These are phyloP conservation scores for Augochlorella aurata DNA, from an alignment of 2,888 invertebrate genomes.

Conservation along the genomic window DNA sequence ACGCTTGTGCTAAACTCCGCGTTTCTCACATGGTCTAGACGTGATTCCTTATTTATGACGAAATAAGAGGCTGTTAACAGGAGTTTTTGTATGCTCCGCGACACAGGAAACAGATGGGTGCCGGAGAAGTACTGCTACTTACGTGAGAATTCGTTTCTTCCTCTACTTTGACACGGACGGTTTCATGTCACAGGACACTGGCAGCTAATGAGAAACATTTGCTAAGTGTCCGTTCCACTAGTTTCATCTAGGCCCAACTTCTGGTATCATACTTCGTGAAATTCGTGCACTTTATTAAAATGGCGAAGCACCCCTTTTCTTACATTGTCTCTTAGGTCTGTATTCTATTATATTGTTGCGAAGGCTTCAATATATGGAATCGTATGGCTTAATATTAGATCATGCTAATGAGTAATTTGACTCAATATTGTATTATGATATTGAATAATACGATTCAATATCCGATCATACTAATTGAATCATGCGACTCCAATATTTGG, in stretches of 20 bases:
- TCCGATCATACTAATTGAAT: too few relatives aligned
- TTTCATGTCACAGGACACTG: not conserved
- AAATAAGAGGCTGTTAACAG: slow-evolving; percentile 14
- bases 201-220: slow-evolving; percentile 13
- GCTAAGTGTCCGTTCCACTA: not conserved
- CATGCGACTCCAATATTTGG: too few relatives aligned
- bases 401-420: too few relatives aligned
- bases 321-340: not conserved
- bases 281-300: not conserved
- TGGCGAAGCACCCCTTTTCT: not conserved
- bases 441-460: too few relatives aligned
- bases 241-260: not conserved
- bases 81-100: not conserved
- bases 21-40: not conserved
- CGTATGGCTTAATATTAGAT: too few relatives aligned
- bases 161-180: not conserved
- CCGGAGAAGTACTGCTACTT: not conserved
- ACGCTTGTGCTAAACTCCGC: not conserved
- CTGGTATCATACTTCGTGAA: not conserved
- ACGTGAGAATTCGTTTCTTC: slow-evolving; percentile 11
- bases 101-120: slow-evolving; percentile 24
- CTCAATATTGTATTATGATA: too few relatives aligned
- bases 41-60: slow-evolving; percentile 22
- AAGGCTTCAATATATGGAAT: too few relatives aligned
- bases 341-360: too few relatives aligned